Evolutionary conservation across 53 echinoderm and acorn worm species (phyloP).

Genomic region (Paelopatides confundens): DNA sequence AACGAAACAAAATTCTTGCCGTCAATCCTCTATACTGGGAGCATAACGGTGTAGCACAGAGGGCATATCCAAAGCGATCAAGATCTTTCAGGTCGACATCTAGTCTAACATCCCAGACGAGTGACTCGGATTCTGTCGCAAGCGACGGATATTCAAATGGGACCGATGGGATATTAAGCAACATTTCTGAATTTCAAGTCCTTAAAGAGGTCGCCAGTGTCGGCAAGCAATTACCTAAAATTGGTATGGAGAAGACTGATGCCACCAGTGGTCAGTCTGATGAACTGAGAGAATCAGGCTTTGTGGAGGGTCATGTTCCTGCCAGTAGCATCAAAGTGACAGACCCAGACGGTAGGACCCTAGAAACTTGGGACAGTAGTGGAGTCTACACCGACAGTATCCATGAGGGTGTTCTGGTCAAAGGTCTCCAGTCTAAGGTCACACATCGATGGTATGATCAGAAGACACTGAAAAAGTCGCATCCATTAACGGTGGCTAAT

Average conservation of each 20-base stretch:
- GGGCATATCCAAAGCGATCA: not conserved
- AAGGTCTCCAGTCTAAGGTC: not conserved
- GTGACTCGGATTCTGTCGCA: not conserved
- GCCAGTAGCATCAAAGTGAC: conserved; percentile 55
- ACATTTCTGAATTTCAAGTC: conserved; percentile 36
- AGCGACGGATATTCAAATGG: not conserved
- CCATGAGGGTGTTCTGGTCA: not conserved
- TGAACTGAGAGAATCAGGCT: conserved; percentile 67
- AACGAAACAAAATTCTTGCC: conserved; percentile 56
- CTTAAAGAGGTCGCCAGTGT: conserved; percentile 33
- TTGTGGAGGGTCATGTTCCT: conserved; percentile 66
- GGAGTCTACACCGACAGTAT: conserved; percentile 68
- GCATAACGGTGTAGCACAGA: conserved; percentile 46
- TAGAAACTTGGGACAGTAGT: conserved; percentile 64
- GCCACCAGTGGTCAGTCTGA: not conserved
- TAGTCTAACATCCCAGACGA: not conserved
- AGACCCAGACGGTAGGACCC: conserved; percentile 25
- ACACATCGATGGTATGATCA: conserved; percentile 59
- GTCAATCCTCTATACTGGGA: conserved; percentile 57
- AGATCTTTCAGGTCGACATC: not conserved
- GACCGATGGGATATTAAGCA: not conserved
- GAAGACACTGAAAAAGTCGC: conserved; percentile 37
- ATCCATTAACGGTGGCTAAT: conserved; percentile 78
- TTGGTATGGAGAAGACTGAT: not conserved
- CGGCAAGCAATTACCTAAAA: not conserved